Evolutionary conservation across 2,888 invertebrate genomes (phyloP).

Genomic region (Xestoiulus laeticollis): DNA sequence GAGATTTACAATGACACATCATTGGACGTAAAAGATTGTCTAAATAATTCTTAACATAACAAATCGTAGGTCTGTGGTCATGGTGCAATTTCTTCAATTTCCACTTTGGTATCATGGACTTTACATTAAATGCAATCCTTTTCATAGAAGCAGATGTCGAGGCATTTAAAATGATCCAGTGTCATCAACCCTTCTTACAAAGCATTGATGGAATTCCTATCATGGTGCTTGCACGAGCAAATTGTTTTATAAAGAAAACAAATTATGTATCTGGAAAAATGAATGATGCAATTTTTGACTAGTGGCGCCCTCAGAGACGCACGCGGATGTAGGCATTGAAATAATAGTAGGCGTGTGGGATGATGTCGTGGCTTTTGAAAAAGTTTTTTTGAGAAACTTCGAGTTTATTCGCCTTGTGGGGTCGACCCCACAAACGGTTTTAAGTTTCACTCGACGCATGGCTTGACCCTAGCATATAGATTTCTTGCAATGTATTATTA

Average conservation of each 20-base stretch:
- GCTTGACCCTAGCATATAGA: constrained; percentile 13
- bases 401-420: constrained; percentile 33
- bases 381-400: not conserved
- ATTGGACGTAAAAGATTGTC: too few species aligned
- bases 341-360: not conserved
- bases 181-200: too few species aligned
- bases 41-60: too few species aligned
- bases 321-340: constrained; percentile 14
- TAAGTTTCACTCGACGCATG: constrained; percentile 11
- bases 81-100: too few species aligned
- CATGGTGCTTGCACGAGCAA: not conserved
- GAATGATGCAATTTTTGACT: not conserved
- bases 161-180: too few species aligned
- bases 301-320: not conserved
- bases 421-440: constrained; percentile 37
- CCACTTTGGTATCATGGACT: too few species aligned
- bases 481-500: constrained; percentile 34
- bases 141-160: too few species aligned
- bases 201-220: not conserved
- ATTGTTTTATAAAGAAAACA: not conserved
- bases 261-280: not conserved
- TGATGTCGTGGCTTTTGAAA: not conserved
- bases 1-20: too few species aligned
- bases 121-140: too few species aligned
- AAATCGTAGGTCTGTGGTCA: too few species aligned